Conservation (phyloP, 2,888 invertebrate species). For the Acleris laterana region DNA sequence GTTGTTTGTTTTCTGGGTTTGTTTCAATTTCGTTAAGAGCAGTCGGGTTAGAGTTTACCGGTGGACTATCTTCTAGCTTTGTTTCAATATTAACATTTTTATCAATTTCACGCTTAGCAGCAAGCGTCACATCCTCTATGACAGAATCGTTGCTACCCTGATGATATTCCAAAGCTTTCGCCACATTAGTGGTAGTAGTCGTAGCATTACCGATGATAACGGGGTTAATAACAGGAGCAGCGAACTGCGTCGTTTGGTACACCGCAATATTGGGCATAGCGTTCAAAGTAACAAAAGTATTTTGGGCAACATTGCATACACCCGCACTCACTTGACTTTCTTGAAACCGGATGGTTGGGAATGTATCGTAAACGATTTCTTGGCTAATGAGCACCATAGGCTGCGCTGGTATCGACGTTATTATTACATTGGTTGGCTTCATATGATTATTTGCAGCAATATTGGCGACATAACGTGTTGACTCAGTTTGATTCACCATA, state of each 20-base stretch:
- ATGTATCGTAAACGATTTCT: slow-evolving; percentile 58
- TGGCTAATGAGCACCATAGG: slow-evolving; percentile 58
- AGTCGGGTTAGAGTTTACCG: no score
- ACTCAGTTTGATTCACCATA: slow-evolving; percentile 4
- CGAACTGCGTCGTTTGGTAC: slow-evolving; percentile 57
- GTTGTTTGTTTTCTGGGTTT: neutral
- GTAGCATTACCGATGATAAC: slow-evolving; percentile 55
- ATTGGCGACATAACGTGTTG: slow-evolving; percentile 15
- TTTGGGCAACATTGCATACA: slow-evolving; percentile 43
- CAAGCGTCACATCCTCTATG: neutral
- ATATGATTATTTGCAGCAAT: slow-evolving; percentile 31
- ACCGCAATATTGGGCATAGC: slow-evolving; percentile 53
- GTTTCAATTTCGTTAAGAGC: slow-evolving; percentile 2
- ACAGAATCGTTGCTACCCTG: neutral
- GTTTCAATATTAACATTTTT: no score
- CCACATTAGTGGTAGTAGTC: slow-evolving; percentile 40
- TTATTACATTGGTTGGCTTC: slow-evolving; percentile 47
- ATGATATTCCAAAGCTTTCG: neutral
- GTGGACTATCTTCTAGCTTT: no score
- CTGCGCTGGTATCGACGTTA: slow-evolving; percentile 49
- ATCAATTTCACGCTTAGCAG: neutral
- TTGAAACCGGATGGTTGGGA: slow-evolving; percentile 46
- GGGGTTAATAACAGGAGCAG: slow-evolving; percentile 54
- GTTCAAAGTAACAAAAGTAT: slow-evolving; percentile 51
- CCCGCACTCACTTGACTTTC: slow-evolving; percentile 43